These are phyloP conservation scores for Peromyscus eremicus DNA, from an alignment of 2,797 vertebrate species.

Conservation along the genomic window DNA sequence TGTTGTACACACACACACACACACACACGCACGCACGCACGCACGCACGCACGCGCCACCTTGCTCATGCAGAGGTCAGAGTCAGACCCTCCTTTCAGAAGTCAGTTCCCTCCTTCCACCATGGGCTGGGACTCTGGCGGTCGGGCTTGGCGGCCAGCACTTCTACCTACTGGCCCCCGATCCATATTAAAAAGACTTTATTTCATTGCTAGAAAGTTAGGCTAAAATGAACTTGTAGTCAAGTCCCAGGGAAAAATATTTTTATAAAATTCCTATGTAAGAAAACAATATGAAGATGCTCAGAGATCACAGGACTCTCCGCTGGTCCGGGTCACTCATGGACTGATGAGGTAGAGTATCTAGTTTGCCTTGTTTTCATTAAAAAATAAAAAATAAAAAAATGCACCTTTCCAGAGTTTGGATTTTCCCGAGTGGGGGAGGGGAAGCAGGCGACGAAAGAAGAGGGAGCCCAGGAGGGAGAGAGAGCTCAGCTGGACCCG, in stretches of 20 bases:
- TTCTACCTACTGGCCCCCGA: not conserved
- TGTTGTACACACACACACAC: no score
- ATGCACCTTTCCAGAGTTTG: not conserved
- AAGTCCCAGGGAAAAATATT: conserved; percentile 2
- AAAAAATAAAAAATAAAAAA: no score
- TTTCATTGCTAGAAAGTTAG: not conserved
- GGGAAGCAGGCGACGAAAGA: no score
- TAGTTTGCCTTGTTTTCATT: not conserved
- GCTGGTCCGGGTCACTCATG: not conserved
- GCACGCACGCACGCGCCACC: accelerated
- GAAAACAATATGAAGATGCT: not conserved
- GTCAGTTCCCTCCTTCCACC: not conserved
- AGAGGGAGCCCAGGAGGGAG: not conserved
- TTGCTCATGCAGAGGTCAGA: not conserved
- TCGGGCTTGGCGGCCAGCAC: not conserved
- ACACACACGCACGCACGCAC: no score
- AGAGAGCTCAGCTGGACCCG: not conserved
- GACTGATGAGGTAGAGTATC: not conserved
- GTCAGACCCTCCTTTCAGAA: no score
- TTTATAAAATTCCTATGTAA: not conserved
- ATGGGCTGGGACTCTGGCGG: not conserved
- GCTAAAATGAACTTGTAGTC: not conserved
- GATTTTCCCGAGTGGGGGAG: not conserved
- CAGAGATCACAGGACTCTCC: not conserved
- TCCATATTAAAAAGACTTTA: not conserved